phyloP scores from a whole-genome alignment of 2,888 invertebrate genomes.

The Lepidocyrtoides sp. region DNA sequence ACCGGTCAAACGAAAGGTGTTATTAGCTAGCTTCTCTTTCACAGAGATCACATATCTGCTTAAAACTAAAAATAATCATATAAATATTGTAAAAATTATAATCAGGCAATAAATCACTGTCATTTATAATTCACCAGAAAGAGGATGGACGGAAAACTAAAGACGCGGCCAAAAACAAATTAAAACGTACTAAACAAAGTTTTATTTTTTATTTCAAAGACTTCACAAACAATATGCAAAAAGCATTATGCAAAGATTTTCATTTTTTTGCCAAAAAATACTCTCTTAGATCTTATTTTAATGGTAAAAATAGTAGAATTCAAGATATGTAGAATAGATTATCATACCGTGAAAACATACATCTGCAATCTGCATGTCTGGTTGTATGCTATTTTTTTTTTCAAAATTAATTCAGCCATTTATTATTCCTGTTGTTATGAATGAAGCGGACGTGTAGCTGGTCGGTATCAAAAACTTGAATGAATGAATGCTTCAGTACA shows the following conservation, averaged over 20 bases:
- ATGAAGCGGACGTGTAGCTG: constrained; percentile 5
- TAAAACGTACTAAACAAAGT: neutral
- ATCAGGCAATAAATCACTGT: constrained; percentile 51
- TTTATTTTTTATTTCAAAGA: neutral
- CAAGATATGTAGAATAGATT: too few species aligned
- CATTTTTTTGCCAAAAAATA: constrained; percentile 9
- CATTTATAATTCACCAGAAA: neutral
- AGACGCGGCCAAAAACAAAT: constrained; percentile 30
- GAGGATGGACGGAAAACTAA: constrained; percentile 33
- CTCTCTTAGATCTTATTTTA: neutral
- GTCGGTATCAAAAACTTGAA: neutral
- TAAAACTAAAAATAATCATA: too few species aligned
- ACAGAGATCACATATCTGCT: too few species aligned
- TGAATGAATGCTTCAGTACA: constrained; percentile 30
- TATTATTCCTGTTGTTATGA: constrained; percentile 16
- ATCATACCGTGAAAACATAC: too few species aligned
- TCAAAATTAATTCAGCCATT: too few species aligned
- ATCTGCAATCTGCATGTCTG: neutral
- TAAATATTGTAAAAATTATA: too few species aligned
- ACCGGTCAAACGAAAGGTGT: too few species aligned
- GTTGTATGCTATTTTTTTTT: too few species aligned
- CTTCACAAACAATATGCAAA: constrained; percentile 12
- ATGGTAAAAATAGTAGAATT: neutral
- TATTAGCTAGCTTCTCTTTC: too few species aligned
- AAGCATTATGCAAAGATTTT: constrained; percentile 14